These are phyloP conservation scores for Entomyzon cyanotis DNA, from an alignment of 2,113 vertebrate species.

Conservation along the genomic window DNA sequence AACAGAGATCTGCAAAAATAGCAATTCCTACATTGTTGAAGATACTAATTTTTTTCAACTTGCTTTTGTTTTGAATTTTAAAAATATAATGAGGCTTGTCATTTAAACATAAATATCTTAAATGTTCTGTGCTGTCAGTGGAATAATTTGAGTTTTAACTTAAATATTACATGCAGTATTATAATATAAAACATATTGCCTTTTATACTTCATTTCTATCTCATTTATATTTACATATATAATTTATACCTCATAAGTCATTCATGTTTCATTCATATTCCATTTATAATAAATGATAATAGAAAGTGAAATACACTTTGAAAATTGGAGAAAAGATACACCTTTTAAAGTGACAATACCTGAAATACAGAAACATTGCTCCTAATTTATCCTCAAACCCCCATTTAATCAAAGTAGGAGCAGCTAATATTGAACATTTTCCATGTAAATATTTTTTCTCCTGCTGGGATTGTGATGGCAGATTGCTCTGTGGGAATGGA, in stretches of 20 bases:
- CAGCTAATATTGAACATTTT: background rate
- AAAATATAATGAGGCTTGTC: background rate
- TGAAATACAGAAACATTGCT: background rate
- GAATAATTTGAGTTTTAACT: background rate
- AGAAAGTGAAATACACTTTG: background rate
- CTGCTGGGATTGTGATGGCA: background rate
- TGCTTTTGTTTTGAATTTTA: background rate
- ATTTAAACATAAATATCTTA: background rate
- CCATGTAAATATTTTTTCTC: background rate
- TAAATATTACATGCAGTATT: background rate
- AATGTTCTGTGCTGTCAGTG: background rate
- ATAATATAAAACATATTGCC: background rate
- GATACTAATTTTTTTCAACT: background rate
- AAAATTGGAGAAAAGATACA: background rate
- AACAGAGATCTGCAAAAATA: background rate
- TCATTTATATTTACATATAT: conserved; percentile 15
- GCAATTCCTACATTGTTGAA: background rate
- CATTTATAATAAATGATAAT: conserved; percentile 5
- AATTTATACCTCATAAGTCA: background rate
- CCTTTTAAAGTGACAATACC: background rate
- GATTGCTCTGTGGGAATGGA: accelerated
- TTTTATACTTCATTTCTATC: background rate
- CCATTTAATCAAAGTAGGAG: background rate
- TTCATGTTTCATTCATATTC: conserved; percentile 11
- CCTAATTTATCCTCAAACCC: background rate